Base-by-base conservation (phyloP, 2,888 invertebrate species). In the Polyploca ridens region DNA sequence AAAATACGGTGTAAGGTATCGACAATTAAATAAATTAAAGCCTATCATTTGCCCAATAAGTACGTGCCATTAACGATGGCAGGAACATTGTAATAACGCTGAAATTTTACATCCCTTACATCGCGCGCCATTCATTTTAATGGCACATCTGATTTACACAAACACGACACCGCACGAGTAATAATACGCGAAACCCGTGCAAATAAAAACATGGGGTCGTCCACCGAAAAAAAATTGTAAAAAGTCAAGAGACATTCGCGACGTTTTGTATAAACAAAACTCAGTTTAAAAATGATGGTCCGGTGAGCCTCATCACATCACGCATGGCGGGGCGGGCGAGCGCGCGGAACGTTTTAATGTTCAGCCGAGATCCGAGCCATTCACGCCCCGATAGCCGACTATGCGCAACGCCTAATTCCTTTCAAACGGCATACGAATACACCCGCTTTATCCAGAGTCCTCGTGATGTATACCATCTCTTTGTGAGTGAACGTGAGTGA, bases 261-360 rank as follows among this genome's bases (percentile, higher is more conserved):
- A 77, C 78, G 83, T 84, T 87, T 85, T 80, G 71, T 71, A 74
- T 82, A 83, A 87, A 88, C 87, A 89, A 88, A 90, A 88, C 82
- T 83, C 77, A 81, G 83, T 86, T 86, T 86, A 75, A 85, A 86
- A 90, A 86, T 82, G 69, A 88, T 83, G 89, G 89, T 86, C 87
- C 84, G 85, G 78, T 84, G 87, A 70, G 66, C 77, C 67, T 65
- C 75, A 67, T 73, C 78, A 86, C 75, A 67, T 73, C 78, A 86
- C 85, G 91, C 90, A 84, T 87, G 88, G 83, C 66, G 79, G 69
- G 66, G 80, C 74, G 77, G 63, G 78, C 86, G 86, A 86, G 87
- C 86, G 88, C 83, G 88, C 79, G 90, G 88, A 90, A 90, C 84
- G 81, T 89, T 92, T 91, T 91, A 91, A 93, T 91, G 89, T 89